Evolutionary conservation across 2,888 invertebrate genomes (phyloP), one percentile per base, ranked within the genome.

Genomic region (Sylvicola fuscatus): DNA sequence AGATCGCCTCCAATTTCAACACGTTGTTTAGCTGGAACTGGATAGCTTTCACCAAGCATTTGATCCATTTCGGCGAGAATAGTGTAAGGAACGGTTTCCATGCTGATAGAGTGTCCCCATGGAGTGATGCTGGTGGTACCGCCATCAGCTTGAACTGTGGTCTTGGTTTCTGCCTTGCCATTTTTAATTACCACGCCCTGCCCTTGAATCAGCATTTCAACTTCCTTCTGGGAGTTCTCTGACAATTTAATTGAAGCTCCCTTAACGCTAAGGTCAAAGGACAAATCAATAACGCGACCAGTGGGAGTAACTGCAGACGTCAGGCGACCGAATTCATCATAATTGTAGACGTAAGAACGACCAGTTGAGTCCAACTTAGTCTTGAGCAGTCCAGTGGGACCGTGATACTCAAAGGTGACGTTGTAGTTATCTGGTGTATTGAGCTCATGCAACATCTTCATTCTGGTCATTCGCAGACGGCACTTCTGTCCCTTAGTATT

Each of bases 351-450:
- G 51, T 86, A 86, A 45, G 86, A 84, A 42, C 89, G 66, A 2
- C 89, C 89, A 2, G 84, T 84, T 40, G 84, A 82, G 49, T 90
- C 90, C 11, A 86, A 65, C 52, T 87, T 86, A 0, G 84, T 82
- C 52, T 82, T 83, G 27, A 95, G 60, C 29, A 95, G 62, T 0
- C 90, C 92, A 0, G 86, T 82, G 0, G 84, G 80, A 1, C 83
- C 83, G 48, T 90, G 82, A 53, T 93, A 95, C 49, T 89, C 87
- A 52, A 92, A 92, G 1, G 86, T 87, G 2, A 87, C 80, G 48
- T 90, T 89, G 49, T 87, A 84, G 55, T 90, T 90, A 48, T 92
- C 89, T 0, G 92, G 89, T 0, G 89, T 86, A 41, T 84, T 80
- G 2, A 90, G 58, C 50, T 86, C 86, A 52, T 89, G 84, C 11